phyloP scores from a whole-genome alignment of 2,888 invertebrate species.

The Drosophila meridiana region DNA sequence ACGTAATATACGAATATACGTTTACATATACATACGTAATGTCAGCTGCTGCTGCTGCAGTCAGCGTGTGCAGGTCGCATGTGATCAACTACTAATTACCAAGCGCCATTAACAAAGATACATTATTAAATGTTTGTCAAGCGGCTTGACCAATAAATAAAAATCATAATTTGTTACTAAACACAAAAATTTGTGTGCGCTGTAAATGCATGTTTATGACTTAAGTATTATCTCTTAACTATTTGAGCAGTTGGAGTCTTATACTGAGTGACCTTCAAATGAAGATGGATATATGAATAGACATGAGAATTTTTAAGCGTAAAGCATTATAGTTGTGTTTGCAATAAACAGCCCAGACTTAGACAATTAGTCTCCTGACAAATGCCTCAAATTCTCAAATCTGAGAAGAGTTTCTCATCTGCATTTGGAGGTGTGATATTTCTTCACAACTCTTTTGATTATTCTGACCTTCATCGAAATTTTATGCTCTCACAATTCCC shows the following conservation, averaged over 20 bases:
- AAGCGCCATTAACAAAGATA: conserved; percentile 51
- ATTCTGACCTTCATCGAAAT: conserved; percentile 1
- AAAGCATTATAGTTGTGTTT: background rate
- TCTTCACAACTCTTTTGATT: background rate
- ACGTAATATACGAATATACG: conserved; percentile 43
- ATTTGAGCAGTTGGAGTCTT: background rate
- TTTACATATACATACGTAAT: conserved; percentile 68
- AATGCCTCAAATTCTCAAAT: background rate
- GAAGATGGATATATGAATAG: background rate
- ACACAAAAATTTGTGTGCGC: conserved; percentile 15
- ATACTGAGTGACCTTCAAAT: background rate
- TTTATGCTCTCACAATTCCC: background rate
- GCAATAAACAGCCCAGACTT: too few species aligned
- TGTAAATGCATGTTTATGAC: conserved; percentile 27
- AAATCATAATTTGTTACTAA: conserved; percentile 35
- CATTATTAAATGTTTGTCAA: conserved; percentile 50
- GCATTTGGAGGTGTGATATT: background rate
- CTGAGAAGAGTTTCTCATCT: background rate
- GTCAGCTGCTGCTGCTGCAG: conserved; percentile 32
- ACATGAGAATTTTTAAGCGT: too few species aligned
- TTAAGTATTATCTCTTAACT: conserved; percentile 3
- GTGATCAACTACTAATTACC: conserved; percentile 49
- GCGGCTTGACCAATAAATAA: conserved; percentile 45
- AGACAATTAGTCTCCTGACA: background rate
- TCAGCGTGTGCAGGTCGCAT: conserved; percentile 41